Percentiles rank a stretch among this genome's conserved stretches.
Evolutionary conservation across 30 jellyfish, hydroid and myxozoan genomes (phyloP).

Genomic region (Haliclystus octoradiatus): DNA sequence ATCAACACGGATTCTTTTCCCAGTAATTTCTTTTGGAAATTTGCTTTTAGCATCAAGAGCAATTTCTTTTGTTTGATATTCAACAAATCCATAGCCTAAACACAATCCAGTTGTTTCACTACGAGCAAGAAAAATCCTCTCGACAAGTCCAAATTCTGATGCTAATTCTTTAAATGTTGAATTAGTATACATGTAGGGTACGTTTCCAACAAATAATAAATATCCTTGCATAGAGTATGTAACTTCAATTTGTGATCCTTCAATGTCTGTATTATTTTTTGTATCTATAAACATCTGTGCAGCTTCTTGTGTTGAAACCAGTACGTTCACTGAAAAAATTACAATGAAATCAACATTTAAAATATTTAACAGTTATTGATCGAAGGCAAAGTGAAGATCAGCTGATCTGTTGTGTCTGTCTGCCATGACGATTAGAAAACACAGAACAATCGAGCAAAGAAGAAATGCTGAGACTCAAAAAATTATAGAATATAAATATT

Average conservation of each 20-base stretch:
- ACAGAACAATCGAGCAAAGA: too few relatives aligned
- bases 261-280: slow-evolving; percentile 22
- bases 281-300: slow-evolving; percentile 29
- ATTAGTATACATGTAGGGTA: slow-evolving; percentile 30
- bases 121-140: slow-evolving; percentile 33
- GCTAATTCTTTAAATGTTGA: slow-evolving; percentile 28
- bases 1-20: slow-evolving; percentile 26
- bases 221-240: slow-evolving; percentile 37
- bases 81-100: slow-evolving; percentile 85
- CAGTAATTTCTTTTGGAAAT: slow-evolving; percentile 4
- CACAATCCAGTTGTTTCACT: slow-evolving; percentile 59
- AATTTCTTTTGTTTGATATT: slow-evolving; percentile 21
- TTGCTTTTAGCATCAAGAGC: slow-evolving; percentile 24
- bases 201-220: slow-evolving; percentile 56
- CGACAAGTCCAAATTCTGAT: slow-evolving; percentile 40
- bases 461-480: too few relatives aligned
- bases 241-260: slow-evolving; percentile 18
- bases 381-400: too few relatives aligned
- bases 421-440: too few relatives aligned
- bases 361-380: too few relatives aligned
- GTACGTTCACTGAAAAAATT: slow-evolving; percentile 26
- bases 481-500: too few relatives aligned
- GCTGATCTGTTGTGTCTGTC: too few relatives aligned
- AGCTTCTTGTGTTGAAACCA: slow-evolving; percentile 29
- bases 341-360: not conserved